These are phyloP conservation scores for Acrocephalus kingi DNA, from an alignment of 2,113 vertebrate genomes.

Conservation along the genomic window DNA sequence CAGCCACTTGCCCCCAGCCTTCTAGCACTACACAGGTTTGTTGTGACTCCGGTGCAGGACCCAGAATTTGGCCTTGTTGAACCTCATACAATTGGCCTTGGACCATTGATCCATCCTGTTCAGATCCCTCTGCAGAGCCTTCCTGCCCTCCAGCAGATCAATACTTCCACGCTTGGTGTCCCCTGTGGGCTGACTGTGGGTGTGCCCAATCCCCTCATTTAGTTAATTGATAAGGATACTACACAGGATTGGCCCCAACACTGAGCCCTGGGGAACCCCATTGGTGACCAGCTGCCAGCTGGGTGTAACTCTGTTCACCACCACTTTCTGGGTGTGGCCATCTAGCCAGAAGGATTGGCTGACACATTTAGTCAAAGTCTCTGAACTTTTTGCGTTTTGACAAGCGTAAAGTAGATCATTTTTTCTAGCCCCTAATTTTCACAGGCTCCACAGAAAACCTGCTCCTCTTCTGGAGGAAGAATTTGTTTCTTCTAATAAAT, in stretches of 20 bases:
- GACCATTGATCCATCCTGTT: background rate
- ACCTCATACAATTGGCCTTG: background rate
- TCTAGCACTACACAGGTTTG: rapidly evolving
- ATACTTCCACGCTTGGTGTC: background rate
- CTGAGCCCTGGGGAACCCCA: background rate
- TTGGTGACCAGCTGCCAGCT: background rate
- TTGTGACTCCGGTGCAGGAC: background rate
- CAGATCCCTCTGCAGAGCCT: background rate
- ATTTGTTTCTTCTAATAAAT: background rate
- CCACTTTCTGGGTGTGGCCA: background rate
- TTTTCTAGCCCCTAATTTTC: background rate
- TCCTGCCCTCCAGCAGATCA: background rate
- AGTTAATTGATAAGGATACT: background rate
- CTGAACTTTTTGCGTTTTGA: background rate
- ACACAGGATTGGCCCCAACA: background rate
- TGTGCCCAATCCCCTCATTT: background rate
- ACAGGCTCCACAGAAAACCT: background rate
- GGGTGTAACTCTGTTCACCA: background rate
- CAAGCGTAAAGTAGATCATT: background rate
- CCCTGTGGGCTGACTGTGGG: background rate
- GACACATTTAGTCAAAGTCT: background rate
- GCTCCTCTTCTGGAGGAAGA: background rate
- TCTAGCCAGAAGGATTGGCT: background rate
- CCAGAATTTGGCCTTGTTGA: background rate
- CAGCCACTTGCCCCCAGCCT: background rate